phyloP scores from a whole-genome alignment of 2,797 vertebrate genomes.

The Hypotaenidia okinawae region DNA sequence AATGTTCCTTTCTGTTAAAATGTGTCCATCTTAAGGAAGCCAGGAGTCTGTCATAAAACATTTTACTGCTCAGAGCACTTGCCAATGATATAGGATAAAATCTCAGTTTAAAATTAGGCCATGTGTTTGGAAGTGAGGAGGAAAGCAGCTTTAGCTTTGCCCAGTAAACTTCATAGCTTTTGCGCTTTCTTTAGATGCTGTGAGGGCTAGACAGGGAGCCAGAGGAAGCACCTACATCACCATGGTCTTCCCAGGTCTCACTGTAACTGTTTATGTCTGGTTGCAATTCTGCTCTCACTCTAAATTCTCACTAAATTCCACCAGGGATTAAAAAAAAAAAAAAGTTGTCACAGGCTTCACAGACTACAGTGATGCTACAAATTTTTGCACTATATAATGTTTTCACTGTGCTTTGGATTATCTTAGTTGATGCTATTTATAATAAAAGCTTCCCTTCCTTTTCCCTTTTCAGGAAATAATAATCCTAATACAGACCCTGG shows the following conservation, averaged over 20 bases:
- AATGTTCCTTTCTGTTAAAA: not conserved
- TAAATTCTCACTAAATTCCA: not conserved
- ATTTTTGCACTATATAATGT: not conserved
- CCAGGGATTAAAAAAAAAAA: not conserved
- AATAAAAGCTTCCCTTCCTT: not conserved
- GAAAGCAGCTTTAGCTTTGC: not conserved
- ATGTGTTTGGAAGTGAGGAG: not conserved
- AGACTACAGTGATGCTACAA: not conserved
- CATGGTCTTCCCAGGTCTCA: not conserved
- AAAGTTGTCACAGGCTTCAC: not conserved
- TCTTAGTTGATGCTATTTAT: not conserved
- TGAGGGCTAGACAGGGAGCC: not conserved
- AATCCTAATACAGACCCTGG: not conserved
- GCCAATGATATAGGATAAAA: not conserved
- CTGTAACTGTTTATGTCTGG: not conserved
- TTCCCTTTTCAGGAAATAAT: constrained; percentile 9
- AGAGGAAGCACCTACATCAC: not conserved
- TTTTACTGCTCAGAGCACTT: not conserved
- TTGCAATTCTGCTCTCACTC: not conserved
- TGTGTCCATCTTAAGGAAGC: not conserved
- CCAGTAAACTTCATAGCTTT: not conserved
- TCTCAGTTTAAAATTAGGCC: not conserved
- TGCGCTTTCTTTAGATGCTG: not conserved
- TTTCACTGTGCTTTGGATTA: not conserved
- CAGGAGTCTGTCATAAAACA: not conserved